These are phyloP conservation scores for Sinopyrophorus schimmeli DNA, from an alignment of 2,888 invertebrate genomes.

Conservation along the genomic window DNA sequence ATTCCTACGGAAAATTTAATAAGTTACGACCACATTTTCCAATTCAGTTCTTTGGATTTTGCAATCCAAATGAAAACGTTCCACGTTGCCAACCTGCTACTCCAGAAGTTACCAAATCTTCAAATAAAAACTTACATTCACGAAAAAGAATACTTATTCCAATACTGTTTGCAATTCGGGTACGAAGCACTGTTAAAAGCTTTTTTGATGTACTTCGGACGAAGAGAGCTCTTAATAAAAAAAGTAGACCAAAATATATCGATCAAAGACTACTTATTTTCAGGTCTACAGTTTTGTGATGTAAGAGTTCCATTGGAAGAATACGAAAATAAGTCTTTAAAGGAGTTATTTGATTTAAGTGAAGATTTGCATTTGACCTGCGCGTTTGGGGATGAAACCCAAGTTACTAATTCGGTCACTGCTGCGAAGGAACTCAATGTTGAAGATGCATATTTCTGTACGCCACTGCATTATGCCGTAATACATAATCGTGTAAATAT, in stretches of 20 bases:
- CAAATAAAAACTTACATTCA: no score
- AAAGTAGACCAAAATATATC: no score
- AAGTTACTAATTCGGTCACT: neutral
- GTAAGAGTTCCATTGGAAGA: no score
- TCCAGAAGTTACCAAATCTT: no score
- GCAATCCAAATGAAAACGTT: neutral
- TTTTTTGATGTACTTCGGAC: no score
- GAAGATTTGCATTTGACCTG: conserved; percentile 2
- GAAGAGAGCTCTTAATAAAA: no score
- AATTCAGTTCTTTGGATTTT: conserved; percentile 2
- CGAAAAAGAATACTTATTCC: no score
- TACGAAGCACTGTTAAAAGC: no score
- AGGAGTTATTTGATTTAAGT: neutral
- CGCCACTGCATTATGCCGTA: conserved; percentile 4
- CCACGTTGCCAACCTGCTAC: no score
- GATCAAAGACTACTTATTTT: neutral
- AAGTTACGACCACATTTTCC: neutral
- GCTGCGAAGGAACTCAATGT: neutral
- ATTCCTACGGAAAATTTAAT: neutral
- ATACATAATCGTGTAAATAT: conserved; percentile 3
- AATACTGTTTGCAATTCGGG: no score
- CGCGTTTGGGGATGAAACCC: neutral
- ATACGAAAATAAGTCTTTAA: no score
- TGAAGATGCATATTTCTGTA: neutral
- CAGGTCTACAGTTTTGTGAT: no score